Base-by-base conservation (phyloP, 2,797 vertebrate genomes). In the Hybognathus amarus region DNA sequence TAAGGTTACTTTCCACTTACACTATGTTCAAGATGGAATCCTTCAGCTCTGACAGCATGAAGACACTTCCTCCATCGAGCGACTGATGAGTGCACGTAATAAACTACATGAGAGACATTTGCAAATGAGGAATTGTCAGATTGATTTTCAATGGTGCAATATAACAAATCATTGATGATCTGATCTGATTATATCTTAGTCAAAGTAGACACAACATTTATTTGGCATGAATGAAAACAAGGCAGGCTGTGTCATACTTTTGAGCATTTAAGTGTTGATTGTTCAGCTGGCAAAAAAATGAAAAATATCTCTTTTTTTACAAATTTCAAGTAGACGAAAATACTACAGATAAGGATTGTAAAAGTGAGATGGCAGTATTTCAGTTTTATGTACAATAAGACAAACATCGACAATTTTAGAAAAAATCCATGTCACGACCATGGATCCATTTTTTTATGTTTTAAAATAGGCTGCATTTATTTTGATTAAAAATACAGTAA, bases 51-150 rank as follows among this genome's bases (percentile, higher is more conserved):
- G 92, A 98, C 98, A 0, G 98, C 97, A 68, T 99, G 98, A 75
- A 99, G 96, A 92, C 98, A 99, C 88, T 97, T 98, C 93, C 96
- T 98, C 97, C 98, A 99, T 85, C 96, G 95, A 75, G 96, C 96
- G 77, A 99, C 97, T 0, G 98, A 97, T 0, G 98, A 99, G 90
- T 99, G 98, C 30, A 99, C 97, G 0, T 99, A 99, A n/a, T 33
- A 99, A 93, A 94, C 98, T 99, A 63, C 38, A 85, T 87, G 0
- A 36, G 83, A 54, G 6, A 30, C 45, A 56, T 84, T 40, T 81
- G 17, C 68, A 52, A 77, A 82, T 78, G 13, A 45, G 24, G 74
- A 42, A 82, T 22, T 59, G 7, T 75, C 8, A 27, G 22, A 7
- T 6, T 18, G 15, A 27, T 70, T 70, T 45, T 40, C n/a, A n/a